Base-by-base conservation (phyloP, 2,797 vertebrate species). In the Zalophus californianus region DNA sequence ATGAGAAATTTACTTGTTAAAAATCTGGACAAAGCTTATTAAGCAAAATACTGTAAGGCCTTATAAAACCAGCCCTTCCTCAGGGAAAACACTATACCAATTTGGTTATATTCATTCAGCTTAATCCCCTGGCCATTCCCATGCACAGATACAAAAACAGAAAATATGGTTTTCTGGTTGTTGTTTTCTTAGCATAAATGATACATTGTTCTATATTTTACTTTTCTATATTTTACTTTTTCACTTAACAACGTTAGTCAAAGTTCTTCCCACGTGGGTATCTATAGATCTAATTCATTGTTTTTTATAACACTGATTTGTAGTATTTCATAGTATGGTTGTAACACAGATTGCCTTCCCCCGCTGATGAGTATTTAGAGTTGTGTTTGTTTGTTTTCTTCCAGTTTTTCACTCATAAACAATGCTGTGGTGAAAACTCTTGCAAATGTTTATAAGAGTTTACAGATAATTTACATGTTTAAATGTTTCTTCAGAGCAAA, bases 401-500 rank as follows among this genome's bases (percentile, higher is more conserved):
- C n/a, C 35, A 75, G 21, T 72, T 86, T 92, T 96, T 91, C 75
- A 80, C 77, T 86, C 41, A 68, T n/a, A 62, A 96, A 95, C 58
- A 97, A 90, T 60, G 72, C 27, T n/a, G 12, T n/a, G 38, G 13
- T 52, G 15, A 80, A 95, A 92, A 91, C 2, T 18, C 60, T 86
- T 52, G 10, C 56, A 91, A 96, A 92, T 86, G 77, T 85, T 95
- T 91, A 56, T 4, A 9, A 50, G 73, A 75, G 73, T 48, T 75
- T 50, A 50, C 50, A 50, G 73, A 75, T 21, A 94, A 86, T 92
- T 90, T 96, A 68, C 32, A 23, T 62, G 73, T 52, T 38, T 32
- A 95, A 95, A 94, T 92, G 12, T 91, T 78, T 95, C 77, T 75
- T 70, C 50, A 14, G 60, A 68, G 66, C 90, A 96, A 95, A 94